Conservation (phyloP, 2,113 vertebrate genomes). For the Corydoras sp. region DNA sequence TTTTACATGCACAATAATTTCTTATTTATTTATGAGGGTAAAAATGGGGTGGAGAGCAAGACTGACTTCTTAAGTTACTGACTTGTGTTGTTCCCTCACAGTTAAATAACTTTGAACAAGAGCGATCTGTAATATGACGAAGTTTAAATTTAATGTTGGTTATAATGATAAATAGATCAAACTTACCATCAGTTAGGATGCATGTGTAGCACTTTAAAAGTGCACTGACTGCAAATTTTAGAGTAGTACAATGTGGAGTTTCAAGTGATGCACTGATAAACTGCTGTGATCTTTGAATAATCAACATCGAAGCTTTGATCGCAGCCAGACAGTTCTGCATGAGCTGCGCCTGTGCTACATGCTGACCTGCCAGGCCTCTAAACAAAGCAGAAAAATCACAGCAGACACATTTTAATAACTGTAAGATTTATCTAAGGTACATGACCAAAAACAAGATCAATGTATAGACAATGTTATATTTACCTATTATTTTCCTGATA, state of each 20-base stretch:
- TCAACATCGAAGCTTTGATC: constrained; percentile 80
- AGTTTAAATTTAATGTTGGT: too few relatives aligned
- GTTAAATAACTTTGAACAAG: too few relatives aligned
- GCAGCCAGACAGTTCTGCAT: constrained; percentile 81
- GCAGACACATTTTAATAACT: not conserved
- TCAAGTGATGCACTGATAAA: constrained; percentile 50
- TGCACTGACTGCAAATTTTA: constrained; percentile 69
- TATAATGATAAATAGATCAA: not conserved
- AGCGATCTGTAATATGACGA: too few relatives aligned
- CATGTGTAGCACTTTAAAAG: constrained; percentile 73
- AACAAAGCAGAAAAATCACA: constrained; percentile 35
- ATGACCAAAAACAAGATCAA: not conserved
- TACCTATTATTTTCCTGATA: constrained; percentile 82
- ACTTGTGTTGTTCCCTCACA: too few relatives aligned
- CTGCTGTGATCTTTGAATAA: constrained; percentile 77
- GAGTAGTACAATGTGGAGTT: constrained; percentile 45
- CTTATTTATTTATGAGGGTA: too few relatives aligned
- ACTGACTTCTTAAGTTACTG: too few relatives aligned
- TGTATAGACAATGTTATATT: constrained; percentile 8
- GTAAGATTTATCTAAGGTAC: not conserved
- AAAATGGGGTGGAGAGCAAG: too few relatives aligned
- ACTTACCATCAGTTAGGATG: constrained; percentile 78
- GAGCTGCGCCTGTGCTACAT: constrained; percentile 77
- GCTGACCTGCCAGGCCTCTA: constrained; percentile 75
- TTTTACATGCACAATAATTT: too few relatives aligned